Evolutionary conservation across 2,888 invertebrate species (phyloP).

Genomic region (Anodontia alba): DNA sequence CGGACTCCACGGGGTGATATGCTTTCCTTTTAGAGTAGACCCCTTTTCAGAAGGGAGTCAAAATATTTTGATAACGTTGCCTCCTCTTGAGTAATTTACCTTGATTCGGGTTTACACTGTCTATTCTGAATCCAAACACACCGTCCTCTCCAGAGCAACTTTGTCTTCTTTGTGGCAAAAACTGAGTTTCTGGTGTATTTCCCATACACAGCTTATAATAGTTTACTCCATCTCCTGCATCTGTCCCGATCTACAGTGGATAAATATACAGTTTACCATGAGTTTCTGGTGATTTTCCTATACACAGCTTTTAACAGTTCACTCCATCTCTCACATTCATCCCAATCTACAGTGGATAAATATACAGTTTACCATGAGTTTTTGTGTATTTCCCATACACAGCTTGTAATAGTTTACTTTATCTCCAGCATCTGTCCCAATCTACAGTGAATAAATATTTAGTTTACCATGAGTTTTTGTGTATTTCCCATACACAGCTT

Average conservation of each 20-base stretch:
- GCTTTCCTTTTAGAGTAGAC: no score
- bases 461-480: no score
- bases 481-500: not conserved
- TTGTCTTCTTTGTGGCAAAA: not conserved
- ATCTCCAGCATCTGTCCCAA: constrained; percentile 2
- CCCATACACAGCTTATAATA: not conserved
- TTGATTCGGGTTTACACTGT: not conserved
- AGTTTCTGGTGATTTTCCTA: not conserved
- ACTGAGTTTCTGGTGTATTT: not conserved
- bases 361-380: no score
- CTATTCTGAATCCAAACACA: constrained; percentile 7
- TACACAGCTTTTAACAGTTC: not conserved
- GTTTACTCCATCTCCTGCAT: not conserved
- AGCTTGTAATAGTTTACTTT: not conserved
- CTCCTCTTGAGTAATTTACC: no score
- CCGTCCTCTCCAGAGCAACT: not conserved
- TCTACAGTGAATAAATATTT: not conserved
- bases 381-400: not conserved
- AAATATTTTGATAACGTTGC: no score
- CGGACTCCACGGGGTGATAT: no score
- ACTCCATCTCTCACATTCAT: not conserved
- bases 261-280: no score
- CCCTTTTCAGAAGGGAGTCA: no score
- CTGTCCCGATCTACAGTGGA: not conserved
- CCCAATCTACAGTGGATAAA: not conserved